Evolutionary conservation across 2,888 invertebrate species (phyloP).

Genomic region (Miltochrista miniata): DNA sequence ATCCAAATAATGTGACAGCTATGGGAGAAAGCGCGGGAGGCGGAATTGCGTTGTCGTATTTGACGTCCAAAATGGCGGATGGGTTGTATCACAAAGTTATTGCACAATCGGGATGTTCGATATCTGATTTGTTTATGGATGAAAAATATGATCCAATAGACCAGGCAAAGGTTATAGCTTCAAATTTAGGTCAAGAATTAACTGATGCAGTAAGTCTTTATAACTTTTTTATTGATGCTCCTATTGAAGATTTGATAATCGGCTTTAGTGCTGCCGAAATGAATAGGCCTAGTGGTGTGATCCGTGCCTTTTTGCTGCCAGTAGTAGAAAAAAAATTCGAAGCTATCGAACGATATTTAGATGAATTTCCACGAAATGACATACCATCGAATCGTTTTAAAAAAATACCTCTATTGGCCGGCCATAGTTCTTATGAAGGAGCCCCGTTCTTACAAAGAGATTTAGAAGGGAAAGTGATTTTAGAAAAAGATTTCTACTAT

Average conservation of each 20-base stretch:
- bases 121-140: conserved; percentile 59
- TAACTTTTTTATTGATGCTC: conserved; percentile 48
- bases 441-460: conserved; percentile 56
- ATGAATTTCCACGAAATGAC: conserved; percentile 50
- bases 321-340: conserved; percentile 63
- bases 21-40: conserved; percentile 72
- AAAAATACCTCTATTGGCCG: conserved; percentile 56
- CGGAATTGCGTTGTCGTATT: conserved; percentile 48
- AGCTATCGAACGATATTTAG: conserved; percentile 54
- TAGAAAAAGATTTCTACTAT: conserved; percentile 51
- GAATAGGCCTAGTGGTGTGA: conserved; percentile 37
- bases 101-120: conserved; percentile 56
- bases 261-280: conserved; percentile 53
- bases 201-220: conserved; percentile 43
- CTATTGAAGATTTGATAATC: conserved; percentile 57
- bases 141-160: conserved; percentile 58
- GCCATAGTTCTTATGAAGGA: conserved; percentile 59
- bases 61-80: conserved; percentile 58
- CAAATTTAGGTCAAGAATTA: conserved; percentile 52
- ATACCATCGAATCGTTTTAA: conserved; percentile 47
- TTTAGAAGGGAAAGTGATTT: conserved; percentile 47
- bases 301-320: conserved; percentile 56
- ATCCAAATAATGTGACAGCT: conserved; percentile 58
- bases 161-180: conserved; percentile 52
- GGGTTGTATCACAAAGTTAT: conserved; percentile 64